Evolutionary conservation across 1,140 invertebrate species (phyloP).

Genomic region (Sminthurides bifidus): DNA sequence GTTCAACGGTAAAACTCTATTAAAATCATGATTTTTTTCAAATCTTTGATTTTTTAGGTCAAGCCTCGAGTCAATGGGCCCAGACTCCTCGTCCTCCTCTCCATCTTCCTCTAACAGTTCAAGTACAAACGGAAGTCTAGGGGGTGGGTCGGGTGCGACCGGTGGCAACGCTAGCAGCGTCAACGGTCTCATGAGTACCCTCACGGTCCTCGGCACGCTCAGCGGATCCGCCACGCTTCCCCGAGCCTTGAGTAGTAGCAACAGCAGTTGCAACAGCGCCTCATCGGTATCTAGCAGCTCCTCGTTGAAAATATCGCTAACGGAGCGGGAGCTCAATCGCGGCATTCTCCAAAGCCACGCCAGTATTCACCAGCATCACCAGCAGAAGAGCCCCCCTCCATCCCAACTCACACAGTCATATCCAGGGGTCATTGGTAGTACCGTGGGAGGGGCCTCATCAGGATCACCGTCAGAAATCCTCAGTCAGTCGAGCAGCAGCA

Average conservation of each 20-base stretch:
- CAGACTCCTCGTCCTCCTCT: background rate
- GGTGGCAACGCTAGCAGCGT: background rate
- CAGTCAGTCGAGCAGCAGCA: background rate
- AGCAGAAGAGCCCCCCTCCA: too few species aligned
- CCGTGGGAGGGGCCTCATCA: too few species aligned
- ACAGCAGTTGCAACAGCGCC: background rate
- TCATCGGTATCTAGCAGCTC: too few species aligned
- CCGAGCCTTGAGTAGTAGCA: background rate
- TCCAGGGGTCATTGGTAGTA: background rate
- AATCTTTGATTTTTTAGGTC: too few species aligned
- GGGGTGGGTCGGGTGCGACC: too few species aligned
- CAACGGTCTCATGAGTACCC: background rate
- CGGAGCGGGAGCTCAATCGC: slow-evolving; percentile 9
- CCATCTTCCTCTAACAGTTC: background rate
- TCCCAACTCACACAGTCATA: background rate
- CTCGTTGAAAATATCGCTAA: slow-evolving; percentile 16
- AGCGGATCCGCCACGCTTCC: slow-evolving; percentile 1
- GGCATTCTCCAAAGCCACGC: background rate
- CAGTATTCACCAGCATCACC: background rate
- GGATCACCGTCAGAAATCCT: too few species aligned
- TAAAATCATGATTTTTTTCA: background rate
- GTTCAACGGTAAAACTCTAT: background rate
- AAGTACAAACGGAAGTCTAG: slow-evolving; percentile 3
- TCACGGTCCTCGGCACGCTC: background rate
- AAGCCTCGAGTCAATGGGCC: slow-evolving; percentile 1